These are phyloP conservation scores for Austrofundulus limnaeus DNA, from an alignment of 2,113 vertebrate species.

Conservation along the genomic window DNA sequence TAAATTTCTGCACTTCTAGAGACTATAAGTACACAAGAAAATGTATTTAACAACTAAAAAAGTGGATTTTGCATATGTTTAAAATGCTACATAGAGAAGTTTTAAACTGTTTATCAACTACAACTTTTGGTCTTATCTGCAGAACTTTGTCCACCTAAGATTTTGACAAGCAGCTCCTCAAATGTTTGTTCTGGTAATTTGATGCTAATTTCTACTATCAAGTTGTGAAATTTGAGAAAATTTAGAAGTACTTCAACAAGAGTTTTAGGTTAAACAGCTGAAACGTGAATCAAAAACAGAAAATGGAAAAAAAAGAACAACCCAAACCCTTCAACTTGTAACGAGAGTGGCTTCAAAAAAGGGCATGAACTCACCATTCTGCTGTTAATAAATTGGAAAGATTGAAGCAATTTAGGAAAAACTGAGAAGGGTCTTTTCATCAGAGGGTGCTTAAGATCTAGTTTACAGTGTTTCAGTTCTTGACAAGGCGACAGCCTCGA, in stretches of 20 bases:
- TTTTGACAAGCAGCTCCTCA: conserved; percentile 18
- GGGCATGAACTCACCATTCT: conserved; percentile 14
- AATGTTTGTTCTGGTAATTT: conserved; percentile 1
- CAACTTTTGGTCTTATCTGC: conserved; percentile 17
- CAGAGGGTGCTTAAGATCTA: conserved; percentile 35
- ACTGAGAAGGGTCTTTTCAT: conserved; percentile 20
- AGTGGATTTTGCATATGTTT: no score
- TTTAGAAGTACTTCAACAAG: conserved; percentile 3
- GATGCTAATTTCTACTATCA: conserved; percentile 1
- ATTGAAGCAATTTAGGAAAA: conserved; percentile 29
- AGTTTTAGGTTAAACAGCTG: conserved; percentile 4
- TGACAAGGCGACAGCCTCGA: conserved; percentile 26
- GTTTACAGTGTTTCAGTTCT: conserved; percentile 23
- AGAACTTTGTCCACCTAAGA: conserved; percentile 6
- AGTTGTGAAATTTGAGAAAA: not conserved
- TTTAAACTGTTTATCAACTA: conserved; percentile 11
- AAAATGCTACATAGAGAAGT: conserved; percentile 9
- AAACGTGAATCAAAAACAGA: conserved; percentile 6
- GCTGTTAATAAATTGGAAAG: conserved; percentile 15
- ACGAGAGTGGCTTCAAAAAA: not conserved
- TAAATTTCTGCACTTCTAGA: no score
- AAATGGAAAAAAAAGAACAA: conserved; percentile 14
- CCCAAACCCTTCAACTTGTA: conserved; percentile 1
- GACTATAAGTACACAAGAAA: no score
- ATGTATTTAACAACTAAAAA: no score